phyloP scores from a whole-genome alignment of 2,113 vertebrate genomes.

The Apteryx mantelli region DNA sequence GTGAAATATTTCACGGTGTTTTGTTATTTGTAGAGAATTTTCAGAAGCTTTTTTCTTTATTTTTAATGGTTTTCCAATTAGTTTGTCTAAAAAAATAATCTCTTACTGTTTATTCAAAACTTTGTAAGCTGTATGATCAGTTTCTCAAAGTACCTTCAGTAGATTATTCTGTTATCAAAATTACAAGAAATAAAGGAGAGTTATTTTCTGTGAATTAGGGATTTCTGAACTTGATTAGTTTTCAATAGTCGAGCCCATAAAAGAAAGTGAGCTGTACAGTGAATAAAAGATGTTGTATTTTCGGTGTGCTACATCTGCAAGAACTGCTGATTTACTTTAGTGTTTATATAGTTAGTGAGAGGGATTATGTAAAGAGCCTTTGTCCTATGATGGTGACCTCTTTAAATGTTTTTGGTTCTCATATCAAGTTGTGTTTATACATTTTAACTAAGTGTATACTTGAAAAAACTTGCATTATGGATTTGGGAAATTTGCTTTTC shows the following conservation, averaged over 20 bases:
- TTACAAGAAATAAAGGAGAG: neutral
- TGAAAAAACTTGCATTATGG: neutral
- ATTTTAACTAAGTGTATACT: neutral
- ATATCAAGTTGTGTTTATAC: neutral
- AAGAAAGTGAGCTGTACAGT: neutral
- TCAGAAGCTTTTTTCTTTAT: neutral
- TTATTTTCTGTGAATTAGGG: accelerated
- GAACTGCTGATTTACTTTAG: neutral
- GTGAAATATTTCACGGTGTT: accelerated
- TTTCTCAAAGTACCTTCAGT: neutral
- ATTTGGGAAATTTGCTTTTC: neutral
- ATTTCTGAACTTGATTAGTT: neutral
- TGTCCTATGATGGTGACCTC: accelerated
- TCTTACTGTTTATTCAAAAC: neutral
- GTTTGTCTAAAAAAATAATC: neutral
- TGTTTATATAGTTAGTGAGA: accelerated
- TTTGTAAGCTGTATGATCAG: neutral
- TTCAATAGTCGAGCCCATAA: neutral
- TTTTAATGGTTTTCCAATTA: neutral
- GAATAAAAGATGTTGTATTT: neutral
- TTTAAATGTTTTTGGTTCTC: neutral
- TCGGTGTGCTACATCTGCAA: accelerated
- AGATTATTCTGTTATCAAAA: neutral
- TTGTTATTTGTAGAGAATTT: accelerated
- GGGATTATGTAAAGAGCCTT: neutral